phyloP scores from a whole-genome alignment of 2,113 vertebrate genomes.

The Morone saxatilis region DNA sequence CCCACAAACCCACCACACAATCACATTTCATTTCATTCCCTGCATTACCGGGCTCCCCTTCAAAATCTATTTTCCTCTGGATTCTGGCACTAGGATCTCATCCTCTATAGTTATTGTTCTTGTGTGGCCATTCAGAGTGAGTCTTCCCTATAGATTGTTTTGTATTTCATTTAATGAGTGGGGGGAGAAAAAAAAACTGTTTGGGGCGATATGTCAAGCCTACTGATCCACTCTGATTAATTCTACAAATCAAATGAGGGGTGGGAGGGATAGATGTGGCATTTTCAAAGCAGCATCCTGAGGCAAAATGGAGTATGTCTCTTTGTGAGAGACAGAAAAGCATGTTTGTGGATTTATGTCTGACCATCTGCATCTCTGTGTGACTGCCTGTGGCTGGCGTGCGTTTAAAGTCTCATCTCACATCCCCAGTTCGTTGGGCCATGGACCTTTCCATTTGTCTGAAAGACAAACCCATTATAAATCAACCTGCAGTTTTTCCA shows the following conservation, averaged over 20 bases:
- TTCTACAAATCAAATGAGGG: slow-evolving; percentile 28
- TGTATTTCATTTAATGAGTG: background rate
- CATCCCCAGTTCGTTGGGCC: background rate
- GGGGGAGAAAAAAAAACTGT: background rate
- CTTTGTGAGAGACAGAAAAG: background rate
- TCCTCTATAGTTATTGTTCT: slow-evolving; percentile 16
- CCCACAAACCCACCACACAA: slow-evolving; percentile 12
- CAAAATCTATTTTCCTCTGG: slow-evolving; percentile 25
- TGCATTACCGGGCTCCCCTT: background rate
- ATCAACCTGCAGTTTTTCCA: slow-evolving; percentile 16
- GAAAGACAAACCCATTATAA: slow-evolving; percentile 4
- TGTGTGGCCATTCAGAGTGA: background rate
- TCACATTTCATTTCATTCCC: slow-evolving; percentile 26
- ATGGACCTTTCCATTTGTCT: background rate
- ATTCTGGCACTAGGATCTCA: slow-evolving; percentile 11
- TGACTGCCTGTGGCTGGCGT: background rate
- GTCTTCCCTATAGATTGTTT: background rate
- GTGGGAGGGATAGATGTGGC: background rate
- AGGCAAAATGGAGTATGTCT: background rate
- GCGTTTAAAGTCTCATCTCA: background rate
- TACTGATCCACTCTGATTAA: slow-evolving; percentile 8
- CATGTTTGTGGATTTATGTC: background rate
- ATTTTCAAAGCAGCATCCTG: slow-evolving; percentile 10
- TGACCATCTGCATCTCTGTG: background rate
- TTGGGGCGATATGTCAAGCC: background rate